A percentile compares a stretch with the other conserved stretches of the same genome.
Evolutionary conservation across 1,140 invertebrate genomes (phyloP).

Genomic region (Mizuhopecten yessoensis): DNA sequence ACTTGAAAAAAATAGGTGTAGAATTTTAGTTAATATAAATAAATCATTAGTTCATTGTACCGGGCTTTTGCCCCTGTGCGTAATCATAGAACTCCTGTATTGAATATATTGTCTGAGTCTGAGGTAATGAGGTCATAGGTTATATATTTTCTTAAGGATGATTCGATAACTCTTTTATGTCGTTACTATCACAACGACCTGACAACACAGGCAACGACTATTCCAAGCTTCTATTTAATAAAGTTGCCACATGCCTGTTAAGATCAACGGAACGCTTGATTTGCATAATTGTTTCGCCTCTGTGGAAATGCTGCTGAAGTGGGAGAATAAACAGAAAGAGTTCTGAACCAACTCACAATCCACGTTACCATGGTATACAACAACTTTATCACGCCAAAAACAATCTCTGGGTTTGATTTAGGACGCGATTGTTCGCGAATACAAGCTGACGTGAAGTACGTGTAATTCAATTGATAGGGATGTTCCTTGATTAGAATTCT

Average conservation of each 20-base stretch:
- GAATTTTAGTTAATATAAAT: too few species aligned
- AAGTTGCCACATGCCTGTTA: background rate
- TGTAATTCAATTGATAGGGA: background rate
- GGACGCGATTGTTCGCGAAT: background rate
- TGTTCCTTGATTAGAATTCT: background rate
- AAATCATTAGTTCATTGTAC: too few species aligned
- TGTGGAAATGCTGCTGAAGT: background rate
- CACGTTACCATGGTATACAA: background rate
- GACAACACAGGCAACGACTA: background rate
- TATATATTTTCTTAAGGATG: background rate
- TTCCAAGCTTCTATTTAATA: conserved; percentile 1
- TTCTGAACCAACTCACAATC: background rate
- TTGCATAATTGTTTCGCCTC: background rate
- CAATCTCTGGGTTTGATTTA: background rate
- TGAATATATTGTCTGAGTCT: too few species aligned
- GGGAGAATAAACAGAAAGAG: background rate
- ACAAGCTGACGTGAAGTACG: background rate
- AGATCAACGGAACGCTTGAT: conserved; percentile 26
- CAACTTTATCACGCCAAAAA: background rate
- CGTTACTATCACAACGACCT: background rate
- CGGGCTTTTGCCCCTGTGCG: too few species aligned
- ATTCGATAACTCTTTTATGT: background rate
- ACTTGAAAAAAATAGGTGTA: too few species aligned
- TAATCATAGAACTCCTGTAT: too few species aligned
- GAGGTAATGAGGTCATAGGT: background rate